phyloP scores from a whole-genome alignment of 2,113 vertebrate genomes.

The Felis chaus region DNA sequence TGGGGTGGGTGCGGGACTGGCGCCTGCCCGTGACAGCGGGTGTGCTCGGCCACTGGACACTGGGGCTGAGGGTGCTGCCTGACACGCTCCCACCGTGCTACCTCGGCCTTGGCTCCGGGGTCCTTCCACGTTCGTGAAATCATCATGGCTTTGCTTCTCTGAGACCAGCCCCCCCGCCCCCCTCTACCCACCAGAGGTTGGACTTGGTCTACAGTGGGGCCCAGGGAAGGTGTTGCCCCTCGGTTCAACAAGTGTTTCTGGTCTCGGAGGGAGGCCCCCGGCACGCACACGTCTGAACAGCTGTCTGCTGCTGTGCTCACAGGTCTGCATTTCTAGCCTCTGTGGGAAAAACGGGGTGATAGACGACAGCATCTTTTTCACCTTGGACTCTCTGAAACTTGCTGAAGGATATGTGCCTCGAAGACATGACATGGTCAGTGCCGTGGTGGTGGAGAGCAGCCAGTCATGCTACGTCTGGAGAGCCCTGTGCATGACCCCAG shows the following conservation, averaged over 20 bases:
- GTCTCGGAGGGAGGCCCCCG: neutral
- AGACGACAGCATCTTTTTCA: constrained; percentile 93
- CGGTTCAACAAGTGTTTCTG: neutral
- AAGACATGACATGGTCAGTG: constrained; percentile 88
- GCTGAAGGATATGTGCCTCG: constrained; percentile 88
- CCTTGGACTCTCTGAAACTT: constrained; percentile 90
- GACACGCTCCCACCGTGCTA: neutral
- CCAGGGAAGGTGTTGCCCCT: neutral
- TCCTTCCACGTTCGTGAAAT: rapidly evolving
- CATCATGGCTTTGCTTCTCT: neutral
- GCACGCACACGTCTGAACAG: rapidly evolving
- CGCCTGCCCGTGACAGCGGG: neutral
- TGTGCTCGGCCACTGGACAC: too few relatives aligned
- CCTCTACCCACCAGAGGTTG: neutral
- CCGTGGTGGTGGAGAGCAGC: constrained; percentile 94
- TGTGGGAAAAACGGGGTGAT: constrained; percentile 89
- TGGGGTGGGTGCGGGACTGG: too few relatives aligned
- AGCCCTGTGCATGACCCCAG: constrained; percentile 92
- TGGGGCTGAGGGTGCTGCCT: too few relatives aligned
- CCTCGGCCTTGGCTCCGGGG: neutral
- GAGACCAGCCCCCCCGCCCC: neutral
- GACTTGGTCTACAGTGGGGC: neutral
- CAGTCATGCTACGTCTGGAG: constrained; percentile 94
- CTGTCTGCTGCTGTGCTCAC: neutral
- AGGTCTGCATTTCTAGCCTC: constrained; percentile 90